These are phyloP conservation scores for Synanthedon formicaeformis DNA, from an alignment of 2,888 invertebrate species.

Conservation along the genomic window DNA sequence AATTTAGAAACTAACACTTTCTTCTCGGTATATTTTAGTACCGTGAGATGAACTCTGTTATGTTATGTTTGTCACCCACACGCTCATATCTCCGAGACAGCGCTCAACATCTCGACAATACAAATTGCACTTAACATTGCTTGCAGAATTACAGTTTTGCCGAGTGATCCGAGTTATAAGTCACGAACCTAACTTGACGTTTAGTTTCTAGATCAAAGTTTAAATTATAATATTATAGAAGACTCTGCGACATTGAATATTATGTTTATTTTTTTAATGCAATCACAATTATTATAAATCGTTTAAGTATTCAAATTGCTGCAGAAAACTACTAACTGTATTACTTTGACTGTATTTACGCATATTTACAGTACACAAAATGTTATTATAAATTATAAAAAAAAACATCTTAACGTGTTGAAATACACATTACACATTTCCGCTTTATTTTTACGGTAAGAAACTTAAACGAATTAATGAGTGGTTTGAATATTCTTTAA, in stretches of 20 bases:
- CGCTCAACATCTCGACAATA: slow-evolving; percentile 10
- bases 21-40: neutral
- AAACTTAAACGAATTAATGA: neutral
- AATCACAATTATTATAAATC: too few species aligned
- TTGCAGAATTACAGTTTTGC: slow-evolving; percentile 7
- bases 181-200: neutral
- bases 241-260: too few species aligned
- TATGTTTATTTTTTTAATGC: too few species aligned
- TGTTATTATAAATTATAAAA: neutral
- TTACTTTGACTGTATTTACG: too few species aligned
- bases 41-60: slow-evolving; percentile 6
- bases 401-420: too few species aligned
- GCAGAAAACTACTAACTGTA: too few species aligned
- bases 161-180: slow-evolving; percentile 2
- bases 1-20: neutral
- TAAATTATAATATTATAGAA: too few species aligned
- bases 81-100: slow-evolving; percentile 2
- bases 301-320: too few species aligned
- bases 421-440: too few species aligned
- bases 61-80: slow-evolving; percentile 14
- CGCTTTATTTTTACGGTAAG: too few species aligned
- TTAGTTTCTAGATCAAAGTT: too few species aligned
- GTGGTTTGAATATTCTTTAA: slow-evolving; percentile 1
- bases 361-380: too few species aligned
- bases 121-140: slow-evolving; percentile 27